A percentile compares a stretch with the other conserved stretches of the same genome.
phyloP scores from a whole-genome alignment of 2,113 vertebrate genomes.

The Phyllostomus discolor region DNA sequence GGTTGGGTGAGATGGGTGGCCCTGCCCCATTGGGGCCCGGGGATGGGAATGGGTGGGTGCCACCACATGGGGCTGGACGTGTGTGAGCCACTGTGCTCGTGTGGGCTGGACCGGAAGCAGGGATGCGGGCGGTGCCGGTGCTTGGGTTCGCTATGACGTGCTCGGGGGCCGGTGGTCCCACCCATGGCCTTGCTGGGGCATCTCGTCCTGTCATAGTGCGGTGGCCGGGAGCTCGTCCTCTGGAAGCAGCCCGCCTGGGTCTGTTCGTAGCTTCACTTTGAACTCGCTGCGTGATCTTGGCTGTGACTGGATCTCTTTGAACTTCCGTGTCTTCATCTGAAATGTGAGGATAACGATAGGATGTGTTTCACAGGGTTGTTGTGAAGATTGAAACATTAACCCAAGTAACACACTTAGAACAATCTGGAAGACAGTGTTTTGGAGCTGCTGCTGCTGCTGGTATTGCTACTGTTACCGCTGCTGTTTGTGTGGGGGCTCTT shows the following conservation, averaged over 20 bases:
- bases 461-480: accelerated
- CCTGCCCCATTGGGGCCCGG: accelerated
- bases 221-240: not conserved
- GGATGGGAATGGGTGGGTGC: accelerated
- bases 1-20: accelerated
- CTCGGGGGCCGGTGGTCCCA: accelerated
- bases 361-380: not conserved
- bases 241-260: no score
- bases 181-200: accelerated
- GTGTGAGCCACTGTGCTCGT: not conserved
- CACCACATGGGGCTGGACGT: accelerated
- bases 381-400: not conserved
- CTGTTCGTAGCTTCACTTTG: not conserved
- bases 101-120: not conserved
- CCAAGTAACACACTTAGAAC: not conserved
- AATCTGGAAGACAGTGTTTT: not conserved
- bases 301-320: not conserved
- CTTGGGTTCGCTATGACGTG: accelerated
- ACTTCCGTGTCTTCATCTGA: not conserved
- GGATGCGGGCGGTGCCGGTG: accelerated
- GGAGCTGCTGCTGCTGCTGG: no score
- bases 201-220: accelerated
- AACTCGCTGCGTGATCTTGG: not conserved
- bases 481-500: not conserved
- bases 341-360: not conserved